phyloP scores from a whole-genome alignment of 2,797 vertebrate species.

The Heliangelus exortis region DNA sequence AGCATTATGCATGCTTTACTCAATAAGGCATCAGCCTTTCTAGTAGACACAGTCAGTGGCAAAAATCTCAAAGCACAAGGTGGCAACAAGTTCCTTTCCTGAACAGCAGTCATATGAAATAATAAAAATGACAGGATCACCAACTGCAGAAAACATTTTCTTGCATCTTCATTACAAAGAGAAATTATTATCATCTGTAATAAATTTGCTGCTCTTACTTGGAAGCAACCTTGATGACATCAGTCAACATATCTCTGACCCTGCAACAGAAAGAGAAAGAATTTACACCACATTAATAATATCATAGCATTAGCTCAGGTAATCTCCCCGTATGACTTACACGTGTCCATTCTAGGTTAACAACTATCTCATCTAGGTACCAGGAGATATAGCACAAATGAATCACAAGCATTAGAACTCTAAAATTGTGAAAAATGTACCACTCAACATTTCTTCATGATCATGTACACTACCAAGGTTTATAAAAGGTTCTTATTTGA shows the following conservation, averaged over 20 bases:
- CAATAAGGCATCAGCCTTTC: neutral
- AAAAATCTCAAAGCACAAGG: neutral
- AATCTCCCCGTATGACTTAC: neutral
- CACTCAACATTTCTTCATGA: neutral
- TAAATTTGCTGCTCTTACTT: conserved; percentile 81
- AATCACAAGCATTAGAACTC: neutral
- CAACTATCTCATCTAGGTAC: neutral
- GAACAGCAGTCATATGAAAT: neutral
- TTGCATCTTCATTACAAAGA: neutral
- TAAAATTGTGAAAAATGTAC: neutral
- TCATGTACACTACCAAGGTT: neutral
- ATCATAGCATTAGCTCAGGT: neutral
- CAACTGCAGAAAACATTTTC: neutral
- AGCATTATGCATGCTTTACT: neutral
- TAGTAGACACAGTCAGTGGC: neutral
- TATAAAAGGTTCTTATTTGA: neutral
- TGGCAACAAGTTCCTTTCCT: neutral
- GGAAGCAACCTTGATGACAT: conserved; percentile 88
- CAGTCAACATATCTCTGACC: conserved; percentile 91
- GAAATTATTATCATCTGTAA: neutral
- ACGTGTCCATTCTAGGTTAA: neutral
- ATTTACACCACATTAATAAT: neutral
- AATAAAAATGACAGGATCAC: neutral
- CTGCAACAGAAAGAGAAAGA: conserved; percentile 74
- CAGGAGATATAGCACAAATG: neutral